These are phyloP conservation scores for Trachelus stipa DNA, from an alignment of 2,888 invertebrate genomes.

Conservation along the genomic window DNA sequence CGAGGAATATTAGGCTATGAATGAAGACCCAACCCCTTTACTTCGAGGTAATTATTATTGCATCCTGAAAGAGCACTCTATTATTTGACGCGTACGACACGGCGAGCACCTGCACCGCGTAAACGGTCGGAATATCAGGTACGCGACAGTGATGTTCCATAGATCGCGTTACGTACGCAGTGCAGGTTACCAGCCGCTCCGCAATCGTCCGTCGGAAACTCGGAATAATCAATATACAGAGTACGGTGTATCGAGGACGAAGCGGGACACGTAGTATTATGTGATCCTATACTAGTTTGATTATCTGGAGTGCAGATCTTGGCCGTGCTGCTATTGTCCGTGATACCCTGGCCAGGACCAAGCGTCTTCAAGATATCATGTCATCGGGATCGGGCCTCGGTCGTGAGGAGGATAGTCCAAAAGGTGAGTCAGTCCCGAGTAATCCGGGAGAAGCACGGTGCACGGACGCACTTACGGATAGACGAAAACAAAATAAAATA, in stretches of 20 bases:
- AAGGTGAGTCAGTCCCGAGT: slow-evolving; percentile 66
- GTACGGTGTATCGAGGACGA: too few species aligned
- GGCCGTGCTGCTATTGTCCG: slow-evolving; percentile 82
- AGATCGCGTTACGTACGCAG: not conserved
- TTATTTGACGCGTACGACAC: not conserved
- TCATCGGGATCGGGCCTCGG: slow-evolving; percentile 88
- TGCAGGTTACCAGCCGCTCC: not conserved
- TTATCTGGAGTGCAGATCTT: slow-evolving; percentile 71
- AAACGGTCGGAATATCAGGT: too few species aligned
- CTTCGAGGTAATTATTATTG: slow-evolving; percentile 77
- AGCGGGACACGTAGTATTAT: too few species aligned
- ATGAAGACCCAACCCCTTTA: slow-evolving; percentile 90
- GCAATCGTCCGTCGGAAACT: not conserved
- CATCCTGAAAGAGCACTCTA: slow-evolving; percentile 16
- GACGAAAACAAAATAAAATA: too few species aligned
- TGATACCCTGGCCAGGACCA: slow-evolving; percentile 91
- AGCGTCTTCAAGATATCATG: slow-evolving; percentile 88
- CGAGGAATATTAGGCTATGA: slow-evolving; percentile 73
- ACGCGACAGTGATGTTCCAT: too few species aligned
- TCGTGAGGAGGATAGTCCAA: slow-evolving; percentile 88
- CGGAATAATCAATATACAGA: not conserved
- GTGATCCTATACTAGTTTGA: not conserved
- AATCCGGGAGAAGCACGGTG: too few species aligned
- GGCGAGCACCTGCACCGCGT: too few species aligned
- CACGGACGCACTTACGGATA: too few species aligned